Evolutionary conservation across 2,888 invertebrate species (phyloP).

Genomic region (Meta bourneti): DNA sequence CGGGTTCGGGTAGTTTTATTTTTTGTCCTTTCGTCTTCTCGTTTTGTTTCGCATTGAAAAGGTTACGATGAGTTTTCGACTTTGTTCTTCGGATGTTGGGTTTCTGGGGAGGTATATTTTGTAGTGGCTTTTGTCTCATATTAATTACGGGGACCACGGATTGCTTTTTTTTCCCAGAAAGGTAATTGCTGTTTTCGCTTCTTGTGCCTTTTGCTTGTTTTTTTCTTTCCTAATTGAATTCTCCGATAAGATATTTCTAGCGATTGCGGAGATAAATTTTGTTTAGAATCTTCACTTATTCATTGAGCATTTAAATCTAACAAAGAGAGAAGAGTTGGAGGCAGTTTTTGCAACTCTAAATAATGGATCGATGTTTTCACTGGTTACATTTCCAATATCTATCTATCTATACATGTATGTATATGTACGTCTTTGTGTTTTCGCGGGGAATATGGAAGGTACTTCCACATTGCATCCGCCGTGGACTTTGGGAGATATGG

Average conservation of each 20-base stretch:
- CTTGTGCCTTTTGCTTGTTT: not conserved
- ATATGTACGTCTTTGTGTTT: no score
- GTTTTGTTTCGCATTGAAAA: slow-evolving; percentile 52
- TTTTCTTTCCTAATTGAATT: not conserved
- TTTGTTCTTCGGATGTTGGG: slow-evolving; percentile 39
- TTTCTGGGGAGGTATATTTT: slow-evolving; percentile 32
- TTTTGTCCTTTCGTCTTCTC: not conserved
- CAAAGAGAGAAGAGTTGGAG: not conserved
- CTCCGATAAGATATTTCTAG: not conserved
- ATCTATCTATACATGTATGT: no score
- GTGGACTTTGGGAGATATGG: no score
- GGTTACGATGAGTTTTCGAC: slow-evolving; percentile 49
- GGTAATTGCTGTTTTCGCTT: slow-evolving; percentile 1
- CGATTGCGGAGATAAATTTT: not conserved
- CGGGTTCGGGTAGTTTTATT: not conserved
- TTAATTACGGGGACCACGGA: slow-evolving; percentile 42
- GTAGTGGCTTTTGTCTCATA: slow-evolving; percentile 51
- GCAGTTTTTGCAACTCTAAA: not conserved
- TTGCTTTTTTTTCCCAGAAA: slow-evolving; percentile 16
- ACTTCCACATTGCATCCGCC: no score
- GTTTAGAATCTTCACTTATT: not conserved
- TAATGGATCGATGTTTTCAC: no score
- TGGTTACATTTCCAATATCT: no score
- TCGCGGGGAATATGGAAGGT: no score
- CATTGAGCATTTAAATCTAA: not conserved